Evolutionary conservation across 1,140 invertebrate genomes (phyloP).

Genomic region (Atopsyche davidsoni): DNA sequence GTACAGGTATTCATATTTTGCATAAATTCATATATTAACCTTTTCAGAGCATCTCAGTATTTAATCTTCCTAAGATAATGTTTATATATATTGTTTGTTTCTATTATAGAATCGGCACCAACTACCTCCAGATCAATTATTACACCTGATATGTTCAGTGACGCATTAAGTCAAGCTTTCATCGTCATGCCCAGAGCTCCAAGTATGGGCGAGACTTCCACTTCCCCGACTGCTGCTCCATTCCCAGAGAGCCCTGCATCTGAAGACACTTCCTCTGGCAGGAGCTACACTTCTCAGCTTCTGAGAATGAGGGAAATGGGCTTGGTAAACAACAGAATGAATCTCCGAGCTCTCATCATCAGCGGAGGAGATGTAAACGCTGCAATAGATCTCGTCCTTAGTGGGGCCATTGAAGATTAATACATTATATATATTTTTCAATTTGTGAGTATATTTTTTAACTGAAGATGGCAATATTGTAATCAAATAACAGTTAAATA

Average conservation of each 20-base stretch:
- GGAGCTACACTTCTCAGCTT: conserved; percentile 31
- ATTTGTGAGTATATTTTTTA: too few species aligned
- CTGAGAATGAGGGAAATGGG: conserved; percentile 45
- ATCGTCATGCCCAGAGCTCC: conserved; percentile 14
- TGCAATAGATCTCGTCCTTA: conserved; percentile 45
- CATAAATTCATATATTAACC: too few species aligned
- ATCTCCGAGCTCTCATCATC: conserved; percentile 41
- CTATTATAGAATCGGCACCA: too few species aligned
- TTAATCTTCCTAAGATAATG: too few species aligned
- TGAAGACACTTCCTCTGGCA: background rate
- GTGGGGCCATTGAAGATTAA: conserved; percentile 41
- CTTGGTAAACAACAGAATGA: conserved; percentile 39
- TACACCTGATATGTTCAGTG: conserved; percentile 44
- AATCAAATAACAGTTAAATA: too few species aligned
- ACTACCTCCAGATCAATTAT: conserved; percentile 31
- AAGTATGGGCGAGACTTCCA: conserved; percentile 4
- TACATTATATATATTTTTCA: too few species aligned
- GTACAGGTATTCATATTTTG: too few species aligned
- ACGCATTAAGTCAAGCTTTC: conserved; percentile 42
- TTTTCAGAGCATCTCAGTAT: too few species aligned
- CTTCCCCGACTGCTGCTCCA: conserved; percentile 7
- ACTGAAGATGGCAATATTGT: too few species aligned
- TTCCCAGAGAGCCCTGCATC: background rate
- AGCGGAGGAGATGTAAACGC: conserved; percentile 44
- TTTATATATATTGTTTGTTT: too few species aligned